phyloP scores from a whole-genome alignment of 2,888 invertebrate species.

The Nebria salina region DNA sequence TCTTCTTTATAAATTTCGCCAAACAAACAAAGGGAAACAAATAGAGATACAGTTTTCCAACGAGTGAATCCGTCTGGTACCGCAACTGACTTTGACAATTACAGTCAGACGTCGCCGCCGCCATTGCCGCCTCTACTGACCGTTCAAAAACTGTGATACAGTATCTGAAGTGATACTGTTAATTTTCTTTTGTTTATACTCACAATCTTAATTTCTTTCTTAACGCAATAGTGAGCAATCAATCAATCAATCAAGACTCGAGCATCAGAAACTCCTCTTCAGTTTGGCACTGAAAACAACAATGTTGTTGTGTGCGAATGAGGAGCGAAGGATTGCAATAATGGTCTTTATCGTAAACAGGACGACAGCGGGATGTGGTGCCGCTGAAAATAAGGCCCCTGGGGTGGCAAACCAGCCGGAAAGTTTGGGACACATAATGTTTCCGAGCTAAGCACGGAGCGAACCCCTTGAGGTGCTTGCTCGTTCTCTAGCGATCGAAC shows the following conservation, averaged over 20 bases:
- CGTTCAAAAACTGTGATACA: neutral
- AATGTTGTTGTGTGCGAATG: neutral
- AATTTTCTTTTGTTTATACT: neutral
- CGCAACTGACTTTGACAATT: neutral
- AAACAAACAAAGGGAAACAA: neutral
- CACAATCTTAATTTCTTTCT: neutral
- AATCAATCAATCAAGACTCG: neutral
- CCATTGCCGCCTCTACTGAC: neutral
- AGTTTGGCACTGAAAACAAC: neutral
- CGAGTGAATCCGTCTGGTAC: neutral
- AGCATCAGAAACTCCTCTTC: neutral
- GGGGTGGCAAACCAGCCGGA: neutral
- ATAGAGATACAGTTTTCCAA: neutral
- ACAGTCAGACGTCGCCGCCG: neutral
- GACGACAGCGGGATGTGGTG: neutral
- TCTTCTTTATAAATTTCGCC: slow-evolving; percentile 1
- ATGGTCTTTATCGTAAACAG: neutral
- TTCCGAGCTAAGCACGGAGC: neutral
- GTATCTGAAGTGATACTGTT: too few species aligned
- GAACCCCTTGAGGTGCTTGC: neutral
- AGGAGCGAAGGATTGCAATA: neutral
- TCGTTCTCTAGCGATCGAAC: neutral
- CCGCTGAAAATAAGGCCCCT: neutral
- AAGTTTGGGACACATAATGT: neutral
- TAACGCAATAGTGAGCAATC: neutral